Conservation (phyloP, 2,888 invertebrate species). For the Leucoma salicis region DNA sequence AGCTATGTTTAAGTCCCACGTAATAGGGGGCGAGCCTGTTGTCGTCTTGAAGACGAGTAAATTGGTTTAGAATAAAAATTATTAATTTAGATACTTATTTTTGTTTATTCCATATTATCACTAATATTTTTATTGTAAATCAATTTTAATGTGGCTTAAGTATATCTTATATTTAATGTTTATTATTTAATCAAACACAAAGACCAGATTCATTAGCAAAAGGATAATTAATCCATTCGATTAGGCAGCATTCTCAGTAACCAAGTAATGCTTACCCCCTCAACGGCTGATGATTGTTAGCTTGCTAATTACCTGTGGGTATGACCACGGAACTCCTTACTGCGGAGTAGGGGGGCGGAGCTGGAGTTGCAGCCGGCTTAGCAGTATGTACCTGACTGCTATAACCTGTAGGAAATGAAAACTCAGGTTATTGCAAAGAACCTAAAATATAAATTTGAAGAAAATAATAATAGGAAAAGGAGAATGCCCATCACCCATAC, state of each 20-base stretch:
- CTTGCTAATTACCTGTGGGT: constrained; percentile 61
- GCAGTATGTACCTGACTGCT: constrained; percentile 82
- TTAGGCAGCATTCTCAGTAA: constrained; percentile 35
- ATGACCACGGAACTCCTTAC: constrained; percentile 63
- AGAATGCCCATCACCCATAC: too few relatives aligned
- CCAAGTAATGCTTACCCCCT: constrained; percentile 31
- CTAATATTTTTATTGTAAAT: neutral
- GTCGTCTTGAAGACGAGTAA: too few relatives aligned
- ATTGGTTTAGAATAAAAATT: too few relatives aligned
- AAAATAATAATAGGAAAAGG: too few relatives aligned
- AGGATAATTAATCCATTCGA: constrained; percentile 6
- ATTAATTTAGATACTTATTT: too few relatives aligned
- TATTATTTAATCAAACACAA: neutral
- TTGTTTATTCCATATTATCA: too few relatives aligned
- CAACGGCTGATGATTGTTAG: constrained; percentile 13
- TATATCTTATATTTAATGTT: neutral
- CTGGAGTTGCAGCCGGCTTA: constrained; percentile 89
- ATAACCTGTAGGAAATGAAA: constrained; percentile 46
- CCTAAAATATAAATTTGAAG: too few relatives aligned
- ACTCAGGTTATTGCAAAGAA: too few relatives aligned
- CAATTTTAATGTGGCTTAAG: neutral
- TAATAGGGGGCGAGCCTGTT: too few relatives aligned
- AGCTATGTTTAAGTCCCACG: too few relatives aligned
- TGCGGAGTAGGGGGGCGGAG: constrained; percentile 88
- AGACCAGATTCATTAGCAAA: neutral